A percentile compares a stretch with the other conserved stretches of the same genome.
These are phyloP conservation scores for Drosophila sucinea DNA, from an alignment of 1,140 invertebrate genomes.

Conservation along the genomic window DNA sequence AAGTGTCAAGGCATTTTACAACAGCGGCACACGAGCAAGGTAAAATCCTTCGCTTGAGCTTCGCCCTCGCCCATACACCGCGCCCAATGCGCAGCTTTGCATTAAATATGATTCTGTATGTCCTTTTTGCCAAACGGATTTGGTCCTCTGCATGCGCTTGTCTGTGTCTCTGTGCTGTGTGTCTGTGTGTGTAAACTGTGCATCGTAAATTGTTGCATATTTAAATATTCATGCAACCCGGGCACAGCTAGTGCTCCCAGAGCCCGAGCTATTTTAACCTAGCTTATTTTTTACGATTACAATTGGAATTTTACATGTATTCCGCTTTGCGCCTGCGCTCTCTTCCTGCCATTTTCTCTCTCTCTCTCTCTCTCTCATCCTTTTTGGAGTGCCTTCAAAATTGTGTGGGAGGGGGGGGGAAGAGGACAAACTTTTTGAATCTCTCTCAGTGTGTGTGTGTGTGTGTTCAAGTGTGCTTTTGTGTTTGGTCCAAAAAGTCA, in stretches of 20 bases:
- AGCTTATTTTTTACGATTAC: constrained; percentile 60
- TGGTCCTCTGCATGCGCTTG: constrained; percentile 7
- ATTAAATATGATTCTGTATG: constrained; percentile 67
- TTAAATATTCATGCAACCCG: constrained; percentile 48
- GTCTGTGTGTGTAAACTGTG: constrained; percentile 40
- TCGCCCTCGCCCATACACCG: constrained; percentile 58
- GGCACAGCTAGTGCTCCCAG: constrained; percentile 27
- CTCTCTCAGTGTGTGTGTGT: constrained; percentile 43
- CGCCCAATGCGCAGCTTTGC: constrained; percentile 75
- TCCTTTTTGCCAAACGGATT: constrained; percentile 40
- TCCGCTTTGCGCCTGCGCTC: constrained; percentile 59
- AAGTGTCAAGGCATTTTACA: constrained; percentile 81
- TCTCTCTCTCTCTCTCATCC: constrained; percentile 12
- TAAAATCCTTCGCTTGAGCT: constrained; percentile 65
- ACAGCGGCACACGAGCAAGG: constrained; percentile 70
- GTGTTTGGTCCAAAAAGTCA: constrained; percentile 41
- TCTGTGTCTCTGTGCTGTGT: constrained; percentile 12
- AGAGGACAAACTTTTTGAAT: constrained; percentile 30
- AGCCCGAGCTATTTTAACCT: constrained; percentile 48
- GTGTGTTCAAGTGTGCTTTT: constrained; percentile 51
- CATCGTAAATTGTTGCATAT: constrained; percentile 76
- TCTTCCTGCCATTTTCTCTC: constrained; percentile 11
- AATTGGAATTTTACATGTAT: constrained; percentile 56
- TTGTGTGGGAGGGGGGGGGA: not conserved
- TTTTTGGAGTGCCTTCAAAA: constrained; percentile 51